Evolutionary conservation across 1,140 invertebrate genomes (phyloP), one percentile per base, ranked within the genome.

Genomic region (Uloborus diversus): DNA sequence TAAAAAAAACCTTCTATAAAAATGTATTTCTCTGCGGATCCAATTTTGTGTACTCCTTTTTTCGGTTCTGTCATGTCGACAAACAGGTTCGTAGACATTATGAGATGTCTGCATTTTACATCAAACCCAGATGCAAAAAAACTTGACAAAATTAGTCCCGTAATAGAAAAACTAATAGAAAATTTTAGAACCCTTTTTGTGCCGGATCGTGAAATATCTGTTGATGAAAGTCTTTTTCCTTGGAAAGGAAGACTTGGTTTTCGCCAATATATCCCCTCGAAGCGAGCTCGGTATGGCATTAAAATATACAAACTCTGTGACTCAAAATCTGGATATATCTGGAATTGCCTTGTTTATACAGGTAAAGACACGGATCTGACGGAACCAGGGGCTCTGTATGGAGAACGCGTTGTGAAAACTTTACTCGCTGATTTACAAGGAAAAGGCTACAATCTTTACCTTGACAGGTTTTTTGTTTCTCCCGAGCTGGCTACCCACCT

Each of bases 231-330:
- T 13, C 27, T 32, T 11, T 27, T 61, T 11, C 13, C 27, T 11
- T 61, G 30, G 25, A 61, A 61, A 61, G 57, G 57, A 11, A 30
- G 57, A 61, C 57, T 30, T 30, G 57, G 57, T 28, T 61, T 27
- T 11, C 25, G 30, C 4, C 57, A 61, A 28, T 61, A 30, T 20
- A n/a, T 61, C n/a, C 57, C 57, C 30, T 5, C 57, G 11, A 61
- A 61, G 30, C 11, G 27, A 32, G 4, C 25, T 30, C 20, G 57
- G 20, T 61, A 30, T 61, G 57, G 57, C 7, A 32, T 61, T 27
- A 61, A 61, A 61, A 11, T 61, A 4, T 61, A 30, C 30, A 27
- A 61, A 32, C 20, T 61, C 25, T 61, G 57, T 27, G 57, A 61
- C 4, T 27, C 57, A 4, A 32, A 61, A 30, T 30, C 51, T 17